A percentile compares a stretch with the other conserved stretches of the same genome.
These are phyloP conservation scores for Entomobrya proxima DNA, from an alignment of 2,888 invertebrate species.

Conservation along the genomic window DNA sequence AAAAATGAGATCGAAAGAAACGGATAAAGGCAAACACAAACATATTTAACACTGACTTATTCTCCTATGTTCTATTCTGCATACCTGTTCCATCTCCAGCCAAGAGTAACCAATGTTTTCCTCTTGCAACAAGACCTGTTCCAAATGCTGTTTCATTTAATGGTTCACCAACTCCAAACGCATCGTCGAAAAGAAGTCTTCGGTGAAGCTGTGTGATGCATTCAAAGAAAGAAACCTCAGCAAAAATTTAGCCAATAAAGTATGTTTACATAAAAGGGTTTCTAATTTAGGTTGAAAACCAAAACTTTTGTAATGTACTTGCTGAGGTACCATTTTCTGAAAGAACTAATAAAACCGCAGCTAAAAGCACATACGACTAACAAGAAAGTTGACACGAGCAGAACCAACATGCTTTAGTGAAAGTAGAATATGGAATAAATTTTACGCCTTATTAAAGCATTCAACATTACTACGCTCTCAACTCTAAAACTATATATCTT, in stretches of 20 bases:
- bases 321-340: not conserved
- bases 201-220: conserved; percentile 83
- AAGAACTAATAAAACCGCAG: not conserved
- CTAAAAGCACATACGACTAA: not conserved
- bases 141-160: conserved; percentile 87
- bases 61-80: not conserved
- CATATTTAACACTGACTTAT: not conserved
- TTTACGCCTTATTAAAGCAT: too few species aligned
- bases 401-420: too few species aligned
- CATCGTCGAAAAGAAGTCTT: conserved; percentile 89
- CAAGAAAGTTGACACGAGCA: not conserved
- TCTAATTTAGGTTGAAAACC: not conserved
- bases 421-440: too few species aligned
- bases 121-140: conserved; percentile 70
- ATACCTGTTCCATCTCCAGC: conserved; percentile 73
- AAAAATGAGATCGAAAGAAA: not conserved
- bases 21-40: not conserved
- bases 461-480: too few species aligned
- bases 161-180: conserved; percentile 94
- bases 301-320: not conserved
- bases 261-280: not conserved
- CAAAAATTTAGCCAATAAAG: not conserved
- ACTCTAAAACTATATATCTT: too few species aligned
- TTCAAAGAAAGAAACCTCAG: not conserved
- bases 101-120: conserved; percentile 74